Percentiles rank a stretch among this genome's conserved stretches.
phyloP scores from a whole-genome alignment of 2,888 invertebrate species.

The Papilio gigon region DNA sequence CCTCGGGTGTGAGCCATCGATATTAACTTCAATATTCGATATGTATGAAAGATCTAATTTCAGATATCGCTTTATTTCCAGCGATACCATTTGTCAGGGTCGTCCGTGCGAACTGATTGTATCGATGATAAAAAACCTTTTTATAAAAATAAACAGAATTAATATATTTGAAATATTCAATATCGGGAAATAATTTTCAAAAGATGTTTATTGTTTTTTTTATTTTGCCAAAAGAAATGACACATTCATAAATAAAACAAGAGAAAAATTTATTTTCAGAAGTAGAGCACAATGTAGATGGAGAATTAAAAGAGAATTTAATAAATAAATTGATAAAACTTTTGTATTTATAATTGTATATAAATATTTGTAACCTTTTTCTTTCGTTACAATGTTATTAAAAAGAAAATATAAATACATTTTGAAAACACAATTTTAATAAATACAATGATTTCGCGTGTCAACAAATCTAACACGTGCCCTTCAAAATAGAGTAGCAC shows the following conservation, averaged over 20 bases:
- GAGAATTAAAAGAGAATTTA: too few relatives aligned
- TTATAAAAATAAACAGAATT: neutral
- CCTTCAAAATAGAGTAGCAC: slow-evolving; percentile 59
- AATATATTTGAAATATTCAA: neutral
- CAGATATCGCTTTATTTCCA: slow-evolving; percentile 26
- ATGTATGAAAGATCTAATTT: slow-evolving; percentile 35
- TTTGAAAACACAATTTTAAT: neutral
- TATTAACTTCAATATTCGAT: slow-evolving; percentile 27
- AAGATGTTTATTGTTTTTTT: too few relatives aligned
- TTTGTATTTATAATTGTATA: too few relatives aligned
- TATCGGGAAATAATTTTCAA: too few relatives aligned
- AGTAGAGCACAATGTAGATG: too few relatives aligned
- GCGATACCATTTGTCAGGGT: slow-evolving; percentile 23
- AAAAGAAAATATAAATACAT: neutral
- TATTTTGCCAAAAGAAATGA: too few relatives aligned
- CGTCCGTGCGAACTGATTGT: slow-evolving; percentile 14
- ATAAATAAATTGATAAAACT: too few relatives aligned
- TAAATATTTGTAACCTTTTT: too few relatives aligned
- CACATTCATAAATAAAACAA: too few relatives aligned
- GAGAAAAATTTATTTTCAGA: too few relatives aligned
- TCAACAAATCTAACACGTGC: slow-evolving; percentile 63
- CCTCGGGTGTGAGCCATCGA: slow-evolving; percentile 19
- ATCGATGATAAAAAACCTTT: slow-evolving; percentile 1
- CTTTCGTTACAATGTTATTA: neutral
- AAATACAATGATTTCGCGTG: slow-evolving; percentile 45